A percentile compares a stretch with the other conserved stretches of the same genome.
Conservation (phyloP, 2,888 invertebrate genomes). For the Acleris literana region DNA sequence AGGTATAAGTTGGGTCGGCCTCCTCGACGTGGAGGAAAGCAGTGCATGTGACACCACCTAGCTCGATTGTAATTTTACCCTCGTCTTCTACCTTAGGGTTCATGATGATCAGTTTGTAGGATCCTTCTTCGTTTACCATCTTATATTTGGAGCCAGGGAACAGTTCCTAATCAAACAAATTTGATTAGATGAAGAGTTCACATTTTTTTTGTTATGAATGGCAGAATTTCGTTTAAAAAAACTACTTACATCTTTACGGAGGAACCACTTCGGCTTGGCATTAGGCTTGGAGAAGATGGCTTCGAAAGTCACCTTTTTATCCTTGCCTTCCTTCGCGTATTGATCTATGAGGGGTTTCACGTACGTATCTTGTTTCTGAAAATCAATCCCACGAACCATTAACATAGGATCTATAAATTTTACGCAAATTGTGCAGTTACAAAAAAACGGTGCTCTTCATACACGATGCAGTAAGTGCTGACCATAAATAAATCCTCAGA, state of each 20-base stretch:
- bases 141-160: slow-evolving; percentile 98
- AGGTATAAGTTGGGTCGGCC: slow-evolving; percentile 96
- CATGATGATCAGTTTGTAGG: slow-evolving; percentile 94
- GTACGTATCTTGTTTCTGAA: slow-evolving; percentile 96
- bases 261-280: slow-evolving; percentile 95
- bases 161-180: slow-evolving; percentile 87
- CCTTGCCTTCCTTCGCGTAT: slow-evolving; percentile 97
- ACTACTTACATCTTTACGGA: slow-evolving; percentile 94
- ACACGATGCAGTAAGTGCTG: slow-evolving; percentile 75
- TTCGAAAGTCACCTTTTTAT: slow-evolving; percentile 96
- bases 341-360: slow-evolving; percentile 97
- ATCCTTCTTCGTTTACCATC: slow-evolving; percentile 95
- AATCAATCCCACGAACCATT: slow-evolving; percentile 54
- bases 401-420: slow-evolving; percentile 48
- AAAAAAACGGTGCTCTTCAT: slow-evolving; percentile 72
- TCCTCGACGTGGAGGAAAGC: slow-evolving; percentile 98
- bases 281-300: slow-evolving; percentile 98
- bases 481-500: slow-evolving; percentile 59
- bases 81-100: slow-evolving; percentile 98
- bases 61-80: slow-evolving; percentile 98
- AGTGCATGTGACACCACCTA: slow-evolving; percentile 93
- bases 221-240: background rate
- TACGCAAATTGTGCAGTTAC: slow-evolving; percentile 59
- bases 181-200: background rate
- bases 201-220: too few species aligned